Evolutionary conservation across 2,888 invertebrate genomes (phyloP).

Genomic region (Amiota minor): DNA sequence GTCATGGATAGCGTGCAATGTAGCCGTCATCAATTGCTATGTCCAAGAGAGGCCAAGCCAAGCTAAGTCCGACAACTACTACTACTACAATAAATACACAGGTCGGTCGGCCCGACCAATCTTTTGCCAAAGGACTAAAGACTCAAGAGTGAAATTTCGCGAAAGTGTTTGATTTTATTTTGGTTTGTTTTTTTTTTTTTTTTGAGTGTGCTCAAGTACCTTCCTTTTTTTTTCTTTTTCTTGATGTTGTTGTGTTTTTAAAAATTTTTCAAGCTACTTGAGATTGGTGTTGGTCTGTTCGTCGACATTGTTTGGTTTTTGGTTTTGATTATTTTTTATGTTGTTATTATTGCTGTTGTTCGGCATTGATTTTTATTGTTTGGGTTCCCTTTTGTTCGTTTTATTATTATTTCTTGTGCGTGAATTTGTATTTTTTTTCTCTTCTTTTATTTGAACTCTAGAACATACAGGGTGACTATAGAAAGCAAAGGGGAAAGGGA

Average conservation of each 20-base stretch:
- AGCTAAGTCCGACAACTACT: constrained; percentile 7
- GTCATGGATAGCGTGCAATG: constrained; percentile 68
- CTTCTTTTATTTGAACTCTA: background rate
- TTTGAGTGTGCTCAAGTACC: background rate
- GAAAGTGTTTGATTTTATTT: constrained; percentile 25
- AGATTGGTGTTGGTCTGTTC: too few species aligned
- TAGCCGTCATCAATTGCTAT: constrained; percentile 62
- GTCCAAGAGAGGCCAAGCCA: constrained; percentile 8
- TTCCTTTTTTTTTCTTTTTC: background rate
- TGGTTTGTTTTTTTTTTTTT: background rate
- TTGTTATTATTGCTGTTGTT: constrained; percentile 22
- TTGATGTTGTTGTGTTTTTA: background rate
- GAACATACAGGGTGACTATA: background rate
- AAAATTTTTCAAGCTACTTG: background rate
- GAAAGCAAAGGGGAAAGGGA: background rate
- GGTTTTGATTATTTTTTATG: too few species aligned
- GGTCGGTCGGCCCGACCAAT: background rate
- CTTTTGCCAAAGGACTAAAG: background rate
- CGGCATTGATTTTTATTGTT: constrained; percentile 55
- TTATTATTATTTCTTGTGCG: constrained; percentile 51
- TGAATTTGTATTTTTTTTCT: constrained; percentile 51
- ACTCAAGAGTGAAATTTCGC: constrained; percentile 33
- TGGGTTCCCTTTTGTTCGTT: constrained; percentile 35
- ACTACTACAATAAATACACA: too few species aligned
- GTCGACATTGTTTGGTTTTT: constrained; percentile 41